Evolutionary conservation across 2,797 vertebrate genomes (phyloP).

Genomic region (Notolepis coatsorum): DNA sequence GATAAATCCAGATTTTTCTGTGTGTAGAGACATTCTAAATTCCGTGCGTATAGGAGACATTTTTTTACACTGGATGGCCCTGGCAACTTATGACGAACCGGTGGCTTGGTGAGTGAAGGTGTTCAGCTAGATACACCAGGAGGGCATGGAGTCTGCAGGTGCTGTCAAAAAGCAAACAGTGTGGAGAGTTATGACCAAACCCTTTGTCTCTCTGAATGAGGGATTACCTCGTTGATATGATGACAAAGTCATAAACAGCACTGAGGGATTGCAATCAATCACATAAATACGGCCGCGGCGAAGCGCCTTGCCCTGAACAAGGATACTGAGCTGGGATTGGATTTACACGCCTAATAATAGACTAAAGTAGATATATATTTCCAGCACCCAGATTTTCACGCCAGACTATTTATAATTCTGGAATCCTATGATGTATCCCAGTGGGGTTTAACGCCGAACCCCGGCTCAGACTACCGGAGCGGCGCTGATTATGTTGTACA

Average conservation of each 20-base stretch:
- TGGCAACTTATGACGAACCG: no score
- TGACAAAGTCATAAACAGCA: conserved; percentile 68
- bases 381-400: conserved; percentile 61
- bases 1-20: no score
- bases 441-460: conserved; percentile 29
- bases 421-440: conserved; percentile 49
- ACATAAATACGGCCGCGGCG: neutral
- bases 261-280: conserved; percentile 33
- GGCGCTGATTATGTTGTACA: conserved; percentile 12
- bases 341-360: conserved; percentile 69
- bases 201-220: conserved; percentile 45
- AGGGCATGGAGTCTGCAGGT: neutral
- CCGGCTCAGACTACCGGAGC: conserved; percentile 7
- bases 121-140: neutral
- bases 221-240: conserved; percentile 59
- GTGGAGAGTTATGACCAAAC: conserved; percentile 41
- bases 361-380: conserved; percentile 58
- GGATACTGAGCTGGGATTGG: conserved; percentile 33
- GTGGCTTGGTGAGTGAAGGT: no score
- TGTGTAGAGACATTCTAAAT: no score
- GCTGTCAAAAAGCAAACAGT: conserved; percentile 38
- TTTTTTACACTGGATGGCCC: no score
- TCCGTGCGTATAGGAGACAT: no score
- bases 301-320: neutral
- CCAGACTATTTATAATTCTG: conserved; percentile 63